Conservation (phyloP, 1,140 invertebrate genomes). For the Drosophila asahinai region DNA sequence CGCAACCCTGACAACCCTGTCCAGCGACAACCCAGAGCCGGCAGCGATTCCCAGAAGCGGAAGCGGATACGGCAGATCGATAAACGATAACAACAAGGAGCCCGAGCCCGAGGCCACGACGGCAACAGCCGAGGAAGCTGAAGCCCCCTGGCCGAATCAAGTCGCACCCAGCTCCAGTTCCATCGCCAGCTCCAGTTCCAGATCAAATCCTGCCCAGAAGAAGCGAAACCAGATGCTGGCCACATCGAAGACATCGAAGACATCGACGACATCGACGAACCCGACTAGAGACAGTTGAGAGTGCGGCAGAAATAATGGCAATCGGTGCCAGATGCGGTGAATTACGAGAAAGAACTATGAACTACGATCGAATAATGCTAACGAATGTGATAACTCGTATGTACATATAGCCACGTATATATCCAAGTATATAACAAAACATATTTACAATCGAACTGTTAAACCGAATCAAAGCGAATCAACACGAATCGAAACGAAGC, state of each 20-base stretch:
- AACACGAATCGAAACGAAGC: constrained; percentile 23
- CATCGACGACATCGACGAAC: constrained; percentile 36
- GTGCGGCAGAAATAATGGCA: constrained; percentile 61
- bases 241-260: constrained; percentile 22
- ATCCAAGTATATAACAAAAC: constrained; percentile 56
- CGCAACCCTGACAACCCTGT: constrained; percentile 42
- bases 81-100: constrained; percentile 42
- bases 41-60: constrained; percentile 22
- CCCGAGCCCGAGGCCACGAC: constrained; percentile 36
- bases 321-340: constrained; percentile 49
- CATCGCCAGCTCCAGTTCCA: constrained; percentile 23
- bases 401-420: constrained; percentile 77
- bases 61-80: constrained; percentile 28
- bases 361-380: constrained; percentile 66
- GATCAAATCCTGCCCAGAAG: constrained; percentile 39
- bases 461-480: constrained; percentile 34
- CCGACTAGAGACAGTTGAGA: constrained; percentile 67
- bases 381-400: constrained; percentile 78
- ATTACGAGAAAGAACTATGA: constrained; percentile 49
- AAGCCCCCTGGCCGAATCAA: constrained; percentile 22
- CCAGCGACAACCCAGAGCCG: constrained; percentile 34
- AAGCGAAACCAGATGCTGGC: constrained; percentile 17
- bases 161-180: constrained; percentile 20
- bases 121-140: constrained; percentile 40
- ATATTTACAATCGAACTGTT: constrained; percentile 68